Evolutionary conservation across 1,140 invertebrate genomes (phyloP), one percentile per base, ranked within the genome.

Genomic region (Drosophila seguyi): DNA sequence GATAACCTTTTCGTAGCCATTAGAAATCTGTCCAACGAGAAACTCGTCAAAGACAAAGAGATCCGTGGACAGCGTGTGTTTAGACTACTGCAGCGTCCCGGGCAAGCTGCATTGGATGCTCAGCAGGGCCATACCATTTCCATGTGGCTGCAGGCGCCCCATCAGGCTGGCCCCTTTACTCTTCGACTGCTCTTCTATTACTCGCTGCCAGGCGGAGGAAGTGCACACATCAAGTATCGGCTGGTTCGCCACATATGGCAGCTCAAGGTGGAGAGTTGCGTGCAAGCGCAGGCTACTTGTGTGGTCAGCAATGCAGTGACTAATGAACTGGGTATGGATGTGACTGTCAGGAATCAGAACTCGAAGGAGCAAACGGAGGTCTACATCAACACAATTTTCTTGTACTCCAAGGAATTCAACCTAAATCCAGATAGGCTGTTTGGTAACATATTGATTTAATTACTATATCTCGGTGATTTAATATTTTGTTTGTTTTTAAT

Each of bases 141-240:
- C 25, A 93, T 96, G 75, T 96, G 95, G 95, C 92, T 97, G 14
- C 94, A 95, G 77, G 96, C 96, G 1, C 95, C 95, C 7, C 93
- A 95, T 65, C 92, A 94, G 41, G 94, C 94, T 29, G 96, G 96
- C 6, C 93, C 93, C 13, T 94, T 95, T 81, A 93, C 93, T 7
- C 90, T 96, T 22, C 94, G 96, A 82, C 92, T 97, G 60, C 92
- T 97, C 34, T 96, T 97, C 83, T 97, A 96, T 86, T 97, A 97
- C 90, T 95, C 96, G 80, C 94, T 95, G 80, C 92, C 93, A 0
- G 31, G 48, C 6, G 80, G 93, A 36, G 53, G 78, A 3, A 94
- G 93, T 74, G 87, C 92, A 68, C 77, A 92, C 68, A 92, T 94
- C 7, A 95, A 95, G 75, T 95, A 96, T 90, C 93, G 96, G 45